Evolutionary conservation across 2,797 vertebrate genomes (phyloP).

Genomic region (Graptemys geographica): DNA sequence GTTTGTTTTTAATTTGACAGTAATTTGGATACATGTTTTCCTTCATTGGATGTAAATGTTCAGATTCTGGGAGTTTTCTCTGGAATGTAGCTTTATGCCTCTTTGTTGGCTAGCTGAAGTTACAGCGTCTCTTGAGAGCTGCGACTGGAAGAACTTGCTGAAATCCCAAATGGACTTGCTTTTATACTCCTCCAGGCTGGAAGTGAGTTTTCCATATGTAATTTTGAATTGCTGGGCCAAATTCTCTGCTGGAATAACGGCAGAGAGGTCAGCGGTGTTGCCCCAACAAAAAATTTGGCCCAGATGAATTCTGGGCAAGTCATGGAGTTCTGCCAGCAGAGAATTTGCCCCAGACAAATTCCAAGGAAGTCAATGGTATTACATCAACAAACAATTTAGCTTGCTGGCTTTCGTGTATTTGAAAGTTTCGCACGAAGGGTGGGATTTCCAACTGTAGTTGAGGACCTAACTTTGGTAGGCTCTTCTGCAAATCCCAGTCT

Average conservation of each 20-base stretch:
- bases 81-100: background rate
- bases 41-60: background rate
- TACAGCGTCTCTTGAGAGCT: background rate
- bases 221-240: conserved; percentile 10
- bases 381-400: background rate
- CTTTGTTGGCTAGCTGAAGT: conserved; percentile 18
- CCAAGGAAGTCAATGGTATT: background rate
- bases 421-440: background rate
- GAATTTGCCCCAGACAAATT: background rate
- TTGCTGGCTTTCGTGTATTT: background rate
- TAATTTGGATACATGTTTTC: background rate
- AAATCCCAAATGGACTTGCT: conserved; percentile 30
- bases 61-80: background rate
- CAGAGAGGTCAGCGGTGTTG: background rate
- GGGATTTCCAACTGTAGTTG: background rate
- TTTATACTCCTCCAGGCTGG: conserved; percentile 44
- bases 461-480: background rate
- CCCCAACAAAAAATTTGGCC: background rate
- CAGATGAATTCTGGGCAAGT: background rate
- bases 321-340: background rate
- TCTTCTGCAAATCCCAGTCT: background rate
- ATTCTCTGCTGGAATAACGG: conserved; percentile 40
- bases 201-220: background rate
- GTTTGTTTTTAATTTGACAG: accelerated
- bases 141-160: conserved; percentile 40